Evolutionary conservation across 2,797 vertebrate genomes (phyloP), one percentile per base, ranked within the genome.

Genomic region (Hydrolagus colliei): DNA sequence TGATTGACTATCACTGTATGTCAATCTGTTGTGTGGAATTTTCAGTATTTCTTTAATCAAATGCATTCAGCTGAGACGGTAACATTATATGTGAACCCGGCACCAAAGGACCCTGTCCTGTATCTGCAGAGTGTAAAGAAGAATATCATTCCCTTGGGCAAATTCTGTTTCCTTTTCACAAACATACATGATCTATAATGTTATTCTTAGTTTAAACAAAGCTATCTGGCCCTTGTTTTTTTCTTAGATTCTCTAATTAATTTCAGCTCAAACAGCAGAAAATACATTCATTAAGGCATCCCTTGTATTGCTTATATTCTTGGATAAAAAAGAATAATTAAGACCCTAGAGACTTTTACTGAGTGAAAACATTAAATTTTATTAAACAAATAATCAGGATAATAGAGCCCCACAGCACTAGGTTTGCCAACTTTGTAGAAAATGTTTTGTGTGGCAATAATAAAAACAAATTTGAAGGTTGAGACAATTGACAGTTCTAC

Each of bases 191-290:
- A 52, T 52, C 27, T 52, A n/a, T 13, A 84, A 84, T 84, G 20
- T 84, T 16, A 16, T 20, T 71, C 16, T 84, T 84, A 16, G 79
- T 84, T 9, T 68, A 84, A 32, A 68, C 65, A 84, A 84, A 71
- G 79, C 79, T 41, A 20, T 9, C 32, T 71, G 65, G 63, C 65
- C 65, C 18, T 18, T 68, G 62, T 27, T 84, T 18, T 52, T 84
- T 41, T 10, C 9, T 68, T 63, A 52, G 79, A 71, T 27, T 35
- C 18, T 84, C 27, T 84, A 27, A 84, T 84, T 84, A 71, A 71
- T 84, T 84, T 84, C 79, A 84, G 71, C 71, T 68, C 79, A 27
- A 13, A 71, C 41, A 71, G 27, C n/a, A 71, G 32, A 84, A 84
- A 68, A 84, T 35, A 18, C 79, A 84, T 84, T 67, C 32, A 84